phyloP scores from a whole-genome alignment of 2,797 vertebrate genomes.

The Acanthis flammea region DNA sequence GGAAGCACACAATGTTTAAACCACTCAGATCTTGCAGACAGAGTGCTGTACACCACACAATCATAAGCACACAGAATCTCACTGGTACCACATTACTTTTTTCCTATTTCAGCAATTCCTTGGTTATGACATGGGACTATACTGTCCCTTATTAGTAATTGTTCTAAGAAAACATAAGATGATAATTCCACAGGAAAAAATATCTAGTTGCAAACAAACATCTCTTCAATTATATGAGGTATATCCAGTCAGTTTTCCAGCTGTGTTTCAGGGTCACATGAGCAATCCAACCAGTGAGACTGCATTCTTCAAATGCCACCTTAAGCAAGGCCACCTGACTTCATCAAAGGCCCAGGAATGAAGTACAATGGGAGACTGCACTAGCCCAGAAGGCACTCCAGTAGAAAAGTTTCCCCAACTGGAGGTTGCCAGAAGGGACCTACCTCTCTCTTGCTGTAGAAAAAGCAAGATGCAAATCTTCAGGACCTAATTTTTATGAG shows the following conservation, averaged over 20 bases:
- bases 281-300: neutral
- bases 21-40: neutral
- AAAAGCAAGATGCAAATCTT: neutral
- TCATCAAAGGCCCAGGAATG: neutral
- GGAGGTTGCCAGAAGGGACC: neutral
- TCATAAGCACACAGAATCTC: neutral
- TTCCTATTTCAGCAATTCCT: neutral
- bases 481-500: neutral
- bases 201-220: neutral
- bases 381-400: neutral
- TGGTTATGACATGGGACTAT: neutral
- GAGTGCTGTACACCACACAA: too few relatives aligned
- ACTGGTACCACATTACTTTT: neutral
- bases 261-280: neutral
- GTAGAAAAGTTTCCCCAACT: neutral
- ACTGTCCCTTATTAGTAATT: neutral
- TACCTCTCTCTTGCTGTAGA: neutral
- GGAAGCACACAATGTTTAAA: neutral
- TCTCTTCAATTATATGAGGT: neutral
- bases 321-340: neutral
- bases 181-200: neutral
- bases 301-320: neutral
- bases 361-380: neutral
- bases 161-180: neutral
- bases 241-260: neutral